Conservation (phyloP, 2,113 vertebrate genomes). For the Rhea americana region DNA sequence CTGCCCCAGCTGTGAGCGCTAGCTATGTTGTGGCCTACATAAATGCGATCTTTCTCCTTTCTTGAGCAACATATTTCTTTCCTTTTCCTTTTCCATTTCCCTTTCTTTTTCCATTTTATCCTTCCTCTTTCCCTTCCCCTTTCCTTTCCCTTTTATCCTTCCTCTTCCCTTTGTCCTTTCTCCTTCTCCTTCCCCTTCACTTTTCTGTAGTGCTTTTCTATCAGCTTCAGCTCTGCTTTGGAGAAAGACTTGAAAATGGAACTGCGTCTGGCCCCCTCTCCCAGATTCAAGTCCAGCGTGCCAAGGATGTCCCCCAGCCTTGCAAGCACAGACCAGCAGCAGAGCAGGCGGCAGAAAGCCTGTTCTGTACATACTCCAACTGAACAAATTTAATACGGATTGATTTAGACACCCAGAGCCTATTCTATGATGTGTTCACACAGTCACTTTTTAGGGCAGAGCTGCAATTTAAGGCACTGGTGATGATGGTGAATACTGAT, state of each 20-base stretch:
- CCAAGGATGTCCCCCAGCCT: background rate
- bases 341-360: background rate
- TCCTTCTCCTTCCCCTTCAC: background rate
- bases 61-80: background rate
- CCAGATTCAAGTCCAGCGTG: background rate
- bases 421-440: background rate
- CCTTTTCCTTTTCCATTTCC: no score
- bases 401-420: background rate
- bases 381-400: background rate
- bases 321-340: background rate
- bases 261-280: background rate
- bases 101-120: background rate
- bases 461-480: background rate
- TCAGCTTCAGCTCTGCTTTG: background rate
- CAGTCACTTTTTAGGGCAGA: background rate
- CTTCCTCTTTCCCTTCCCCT: background rate
- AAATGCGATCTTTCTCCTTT: background rate
- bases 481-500: conserved; percentile 27
- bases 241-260: background rate
- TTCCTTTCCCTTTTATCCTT: background rate
- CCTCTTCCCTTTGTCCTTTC: background rate
- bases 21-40: background rate
- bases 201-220: background rate
- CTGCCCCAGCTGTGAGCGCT: background rate
- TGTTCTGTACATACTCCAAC: background rate